Evolutionary conservation across 1,140 invertebrate genomes (phyloP).

Genomic region (Centruroides sculpturatus): DNA sequence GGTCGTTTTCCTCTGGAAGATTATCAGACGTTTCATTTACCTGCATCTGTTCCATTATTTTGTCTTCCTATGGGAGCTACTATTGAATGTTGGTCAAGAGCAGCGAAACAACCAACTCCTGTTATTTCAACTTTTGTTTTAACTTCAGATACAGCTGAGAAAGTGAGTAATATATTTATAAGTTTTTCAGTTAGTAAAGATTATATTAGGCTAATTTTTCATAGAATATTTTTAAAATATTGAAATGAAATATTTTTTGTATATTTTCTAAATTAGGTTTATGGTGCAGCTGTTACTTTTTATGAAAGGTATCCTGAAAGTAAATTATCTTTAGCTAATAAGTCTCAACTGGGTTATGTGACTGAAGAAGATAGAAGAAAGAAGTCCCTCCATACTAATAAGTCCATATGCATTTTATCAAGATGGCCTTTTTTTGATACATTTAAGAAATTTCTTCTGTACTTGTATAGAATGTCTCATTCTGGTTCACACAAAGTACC

Average conservation of each 20-base stretch:
- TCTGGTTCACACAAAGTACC: slow-evolving; percentile 64
- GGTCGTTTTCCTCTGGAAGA: slow-evolving; percentile 61
- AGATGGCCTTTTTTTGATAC: slow-evolving; percentile 97
- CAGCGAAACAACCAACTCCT: slow-evolving; percentile 61
- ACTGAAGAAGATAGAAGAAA: slow-evolving; percentile 15
- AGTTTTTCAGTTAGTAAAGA: no score
- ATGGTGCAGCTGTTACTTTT: slow-evolving; percentile 92
- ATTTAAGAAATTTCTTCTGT: slow-evolving; percentile 71
- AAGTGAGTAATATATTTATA: slow-evolving; percentile 26
- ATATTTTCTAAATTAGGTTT: slow-evolving; percentile 39
- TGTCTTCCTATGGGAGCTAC: slow-evolving; percentile 98
- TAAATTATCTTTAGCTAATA: slow-evolving; percentile 40
- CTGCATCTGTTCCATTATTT: slow-evolving; percentile 83
- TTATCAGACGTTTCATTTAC: slow-evolving; percentile 64
- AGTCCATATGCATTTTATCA: slow-evolving; percentile 88
- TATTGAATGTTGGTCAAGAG: slow-evolving; percentile 86
- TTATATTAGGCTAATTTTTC: no score
- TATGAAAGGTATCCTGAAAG: slow-evolving; percentile 67
- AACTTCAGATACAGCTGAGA: slow-evolving; percentile 79
- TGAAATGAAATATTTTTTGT: not conserved
- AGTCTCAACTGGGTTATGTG: slow-evolving; percentile 6
- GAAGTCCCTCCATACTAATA: slow-evolving; percentile 70
- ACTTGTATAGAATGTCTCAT: slow-evolving; percentile 64
- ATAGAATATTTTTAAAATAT: slow-evolving; percentile 4
- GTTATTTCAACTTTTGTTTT: slow-evolving; percentile 97